Evolutionary conservation across 2,888 invertebrate genomes (phyloP).

Genomic region (Pseudanteris insignis): DNA sequence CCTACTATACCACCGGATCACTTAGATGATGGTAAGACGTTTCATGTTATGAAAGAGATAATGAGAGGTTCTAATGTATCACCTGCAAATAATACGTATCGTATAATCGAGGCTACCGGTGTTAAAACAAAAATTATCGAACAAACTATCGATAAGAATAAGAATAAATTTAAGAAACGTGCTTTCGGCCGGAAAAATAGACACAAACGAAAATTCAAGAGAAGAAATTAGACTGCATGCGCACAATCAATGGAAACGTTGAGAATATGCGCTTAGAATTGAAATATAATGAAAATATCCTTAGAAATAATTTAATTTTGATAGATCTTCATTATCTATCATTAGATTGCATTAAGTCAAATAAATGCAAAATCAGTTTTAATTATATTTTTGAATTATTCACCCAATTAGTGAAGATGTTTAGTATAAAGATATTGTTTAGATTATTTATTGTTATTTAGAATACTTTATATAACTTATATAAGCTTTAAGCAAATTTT

Average conservation of each 20-base stretch:
- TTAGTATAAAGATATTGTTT: conserved; percentile 2
- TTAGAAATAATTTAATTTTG: too few relatives aligned
- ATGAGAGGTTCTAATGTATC: conserved; percentile 19
- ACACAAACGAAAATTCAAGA: too few relatives aligned
- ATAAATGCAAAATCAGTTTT: too few relatives aligned
- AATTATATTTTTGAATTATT: background rate
- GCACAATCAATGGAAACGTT: too few relatives aligned
- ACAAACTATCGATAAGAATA: conserved; percentile 15
- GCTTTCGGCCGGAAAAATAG: too few relatives aligned
- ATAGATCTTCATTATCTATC: too few relatives aligned
- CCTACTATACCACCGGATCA: too few relatives aligned
- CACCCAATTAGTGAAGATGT: background rate
- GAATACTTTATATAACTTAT: background rate
- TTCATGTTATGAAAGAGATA: conserved; percentile 22
- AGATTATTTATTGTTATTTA: conserved; percentile 7
- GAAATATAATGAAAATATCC: too few relatives aligned
- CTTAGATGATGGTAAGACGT: conserved; percentile 11
- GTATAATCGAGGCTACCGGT: conserved; percentile 33
- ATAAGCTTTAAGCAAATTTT: background rate
- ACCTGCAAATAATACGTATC: conserved; percentile 28
- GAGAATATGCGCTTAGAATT: too few relatives aligned
- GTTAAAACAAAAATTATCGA: conserved; percentile 31
- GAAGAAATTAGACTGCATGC: too few relatives aligned
- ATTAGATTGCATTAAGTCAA: too few relatives aligned
- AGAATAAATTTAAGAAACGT: too few relatives aligned